Evolutionary conservation across 2,113 vertebrate species (phyloP), one percentile per base, ranked within the genome.

Genomic region (Campylomormyrus tamandua): DNA sequence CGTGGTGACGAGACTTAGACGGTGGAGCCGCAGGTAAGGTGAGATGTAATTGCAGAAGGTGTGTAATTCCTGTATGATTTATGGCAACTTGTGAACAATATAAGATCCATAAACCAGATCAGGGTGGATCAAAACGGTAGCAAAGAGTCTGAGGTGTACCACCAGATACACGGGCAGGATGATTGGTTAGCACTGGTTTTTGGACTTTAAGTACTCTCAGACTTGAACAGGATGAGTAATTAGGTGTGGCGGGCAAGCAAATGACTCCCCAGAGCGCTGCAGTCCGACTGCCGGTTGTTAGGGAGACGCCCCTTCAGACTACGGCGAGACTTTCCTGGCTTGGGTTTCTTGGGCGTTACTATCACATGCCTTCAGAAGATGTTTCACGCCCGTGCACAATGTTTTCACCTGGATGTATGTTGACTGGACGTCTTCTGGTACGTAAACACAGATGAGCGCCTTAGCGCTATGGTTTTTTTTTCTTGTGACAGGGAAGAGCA

Each of bases 241-340:
- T 87, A 87, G 27, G 85, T 53, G 83, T 53, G 85, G 85, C 85
- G 31, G 49, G 45, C 5, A n/a, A n/a, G 85, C 50, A 87, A 84
- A 35, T 53, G 31, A 52, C 13, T 84, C 83, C 83, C 83, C 39
- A 48, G 83, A 84, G 42, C 39, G 17, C 42, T 42, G 85, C 50
- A 11, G 27, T 35, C n/a, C 17, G 9, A 10, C 45, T 9, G 83
- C 3, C 48, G 10, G 85, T 87, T 9, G 9, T 87, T 53, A 24
- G 13, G 50, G 49, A 49, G 13, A 53, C 10, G 15, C 50, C 50
- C 50, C 50, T 39, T 39, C 5, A 50, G 42, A 62, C 56, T 62
- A 49, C 9, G 48, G 84, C 3, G 24, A 87, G 49, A n/a, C 42
- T n/a, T 49, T 48, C 83, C n/a, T 3, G n/a, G 24, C n/a, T 85